phyloP scores from a whole-genome alignment of 2,797 vertebrate genomes.

The Thalassophryne amazonica region DNA sequence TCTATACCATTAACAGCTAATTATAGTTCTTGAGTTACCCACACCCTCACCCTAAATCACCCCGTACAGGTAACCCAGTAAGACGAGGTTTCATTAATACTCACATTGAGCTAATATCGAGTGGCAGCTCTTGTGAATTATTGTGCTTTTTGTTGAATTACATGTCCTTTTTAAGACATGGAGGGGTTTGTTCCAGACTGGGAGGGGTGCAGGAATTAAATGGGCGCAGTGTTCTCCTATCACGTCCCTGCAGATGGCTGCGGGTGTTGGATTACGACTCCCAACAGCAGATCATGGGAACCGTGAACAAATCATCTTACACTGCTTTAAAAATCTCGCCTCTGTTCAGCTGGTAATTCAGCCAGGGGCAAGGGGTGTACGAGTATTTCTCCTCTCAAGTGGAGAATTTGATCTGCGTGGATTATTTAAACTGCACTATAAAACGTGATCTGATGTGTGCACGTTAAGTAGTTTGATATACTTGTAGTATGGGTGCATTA shows the following conservation, averaged over 20 bases:
- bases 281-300: slow-evolving; percentile 70
- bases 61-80: slow-evolving; percentile 40
- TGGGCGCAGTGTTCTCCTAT: slow-evolving; percentile 63
- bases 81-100: slow-evolving; percentile 41
- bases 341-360: slow-evolving; percentile 45
- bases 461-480: slow-evolving; percentile 31
- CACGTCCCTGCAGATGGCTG: slow-evolving; percentile 74
- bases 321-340: slow-evolving; percentile 41
- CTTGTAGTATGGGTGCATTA: slow-evolving; percentile 31
- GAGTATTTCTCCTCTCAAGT: slow-evolving; percentile 30
- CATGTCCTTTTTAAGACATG: slow-evolving; percentile 30
- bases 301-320: slow-evolving; percentile 74
- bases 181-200: slow-evolving; percentile 24
- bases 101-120: slow-evolving; percentile 7
- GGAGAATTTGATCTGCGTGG: slow-evolving; percentile 58
- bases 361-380: slow-evolving; percentile 6
- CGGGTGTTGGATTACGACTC: slow-evolving; percentile 69
- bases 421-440: slow-evolving; percentile 33
- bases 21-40: slow-evolving; percentile 19
- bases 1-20: slow-evolving; percentile 7
- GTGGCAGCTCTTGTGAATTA: slow-evolving; percentile 39
- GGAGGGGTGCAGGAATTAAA: slow-evolving; percentile 47
- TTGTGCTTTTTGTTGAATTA: slow-evolving; percentile 59
- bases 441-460: slow-evolving; percentile 25
- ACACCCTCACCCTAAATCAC: slow-evolving; percentile 14